Evolutionary conservation across 2,113 vertebrate species (phyloP).

Genomic region (Vombatus ursinus): DNA sequence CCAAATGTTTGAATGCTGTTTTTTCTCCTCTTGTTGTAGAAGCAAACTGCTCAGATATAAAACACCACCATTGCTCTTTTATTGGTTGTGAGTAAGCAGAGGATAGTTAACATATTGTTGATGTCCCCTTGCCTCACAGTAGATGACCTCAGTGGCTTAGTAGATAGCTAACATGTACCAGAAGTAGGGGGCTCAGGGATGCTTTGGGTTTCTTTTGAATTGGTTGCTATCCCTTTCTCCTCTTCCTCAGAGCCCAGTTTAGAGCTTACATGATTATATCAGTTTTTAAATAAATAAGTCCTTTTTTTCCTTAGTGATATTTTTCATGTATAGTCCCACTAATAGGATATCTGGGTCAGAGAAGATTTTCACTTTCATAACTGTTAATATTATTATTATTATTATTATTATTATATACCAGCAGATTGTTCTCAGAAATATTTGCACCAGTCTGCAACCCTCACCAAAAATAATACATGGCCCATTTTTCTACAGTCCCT

Average conservation of each 20-base stretch:
- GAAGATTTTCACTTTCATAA: neutral
- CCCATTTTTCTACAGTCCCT: neutral
- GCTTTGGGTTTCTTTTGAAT: neutral
- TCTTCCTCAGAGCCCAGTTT: neutral
- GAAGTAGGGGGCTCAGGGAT: neutral
- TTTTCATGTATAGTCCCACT: neutral
- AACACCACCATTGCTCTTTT: neutral
- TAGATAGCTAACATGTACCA: neutral
- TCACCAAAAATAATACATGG: neutral
- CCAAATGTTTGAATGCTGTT: neutral
- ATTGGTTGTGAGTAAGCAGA: neutral
- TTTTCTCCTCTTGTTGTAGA: neutral
- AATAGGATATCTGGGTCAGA: neutral
- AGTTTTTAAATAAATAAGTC: neutral
- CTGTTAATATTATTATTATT: no score
- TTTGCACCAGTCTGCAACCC: neutral
- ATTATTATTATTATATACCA: neutral
- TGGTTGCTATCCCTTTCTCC: neutral
- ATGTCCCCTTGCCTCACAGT: neutral
- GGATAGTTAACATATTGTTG: neutral
- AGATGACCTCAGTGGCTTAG: neutral
- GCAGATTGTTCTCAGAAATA: neutral
- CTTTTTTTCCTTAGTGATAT: neutral
- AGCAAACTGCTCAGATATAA: neutral
- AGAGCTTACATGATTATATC: neutral